Evolutionary conservation across 2,113 vertebrate genomes (phyloP).

Genomic region (Gnathonemus longibarbis): DNA sequence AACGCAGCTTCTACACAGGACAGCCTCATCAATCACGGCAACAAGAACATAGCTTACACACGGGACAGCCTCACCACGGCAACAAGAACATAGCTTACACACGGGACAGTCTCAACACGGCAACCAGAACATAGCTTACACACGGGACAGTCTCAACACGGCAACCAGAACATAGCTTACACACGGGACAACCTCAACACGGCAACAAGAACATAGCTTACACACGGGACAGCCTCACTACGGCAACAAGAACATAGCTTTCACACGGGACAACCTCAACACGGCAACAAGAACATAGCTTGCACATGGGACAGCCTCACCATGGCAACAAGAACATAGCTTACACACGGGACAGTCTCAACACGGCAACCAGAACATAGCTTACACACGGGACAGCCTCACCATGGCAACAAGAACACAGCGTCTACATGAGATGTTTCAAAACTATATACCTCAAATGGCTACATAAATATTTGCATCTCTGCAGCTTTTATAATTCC

Average conservation of each 20-base stretch:
- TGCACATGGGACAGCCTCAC: background rate
- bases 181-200: background rate
- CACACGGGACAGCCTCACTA: background rate
- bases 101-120: background rate
- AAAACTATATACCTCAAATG: background rate
- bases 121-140: background rate
- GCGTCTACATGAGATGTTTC: background rate
- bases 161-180: background rate
- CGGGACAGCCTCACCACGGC: background rate
- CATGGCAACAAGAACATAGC: background rate
- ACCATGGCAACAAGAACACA: background rate
- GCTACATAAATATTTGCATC: background rate
- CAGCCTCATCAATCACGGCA: background rate
- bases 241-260: background rate
- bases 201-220: background rate
- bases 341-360: background rate
- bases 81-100: background rate
- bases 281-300: background rate
- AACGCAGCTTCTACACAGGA: background rate
- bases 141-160: background rate
- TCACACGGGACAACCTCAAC: background rate
- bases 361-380: no score
- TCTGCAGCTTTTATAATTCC: background rate
- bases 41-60: background rate
- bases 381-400: background rate